Evolutionary conservation across 2,797 vertebrate genomes (phyloP), one percentile per base, ranked within the genome.

Genomic region (Ctenochaetus hawaiiensis): DNA sequence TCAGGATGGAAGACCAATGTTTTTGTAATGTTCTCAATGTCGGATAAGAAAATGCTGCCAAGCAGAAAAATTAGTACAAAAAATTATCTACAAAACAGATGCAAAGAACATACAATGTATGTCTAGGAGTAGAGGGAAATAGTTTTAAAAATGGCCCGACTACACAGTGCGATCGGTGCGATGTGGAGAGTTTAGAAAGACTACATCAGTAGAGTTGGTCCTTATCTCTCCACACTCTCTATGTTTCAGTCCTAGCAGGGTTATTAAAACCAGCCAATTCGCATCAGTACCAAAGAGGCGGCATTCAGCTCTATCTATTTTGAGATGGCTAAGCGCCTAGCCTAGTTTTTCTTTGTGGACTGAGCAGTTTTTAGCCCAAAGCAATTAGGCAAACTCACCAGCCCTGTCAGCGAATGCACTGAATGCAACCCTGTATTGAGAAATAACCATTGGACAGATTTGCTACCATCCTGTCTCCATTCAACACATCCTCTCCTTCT

Each of bases 371-470:
- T 75, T 64, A 76, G 77, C 82, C 77, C 60, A 65, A 86, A 88
- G 84, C 83, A 91, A 89, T 90, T 89, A 89, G 72, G 64, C 67
- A 81, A 88, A 88, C 71, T 66, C 74, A 70, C 59, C 6, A 65
- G 63, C 76, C 72, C 65, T 60, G 84, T 88, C 87, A 88, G 84
- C 57, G 17, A 62, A 79, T 49, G 62, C 68, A 84, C 18, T 75
- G 20, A 84, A 78, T 69, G 60, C 66, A 76, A 52, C 73, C 66
- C 51, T 41, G 72, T 74, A 54, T 44, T 73, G 69, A 77, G 66
- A 81, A 88, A 79, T 67, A 86, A 79, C 51, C 67, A 71, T 26
- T 51, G 57, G 45, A 66, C 58, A 70, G 48, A 78, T 87, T 78
- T 82, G 74, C 67, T 57, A 76, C 69, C 63, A 47, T 86, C 51